Percentiles rank a stretch among this genome's conserved stretches.
phyloP scores from a whole-genome alignment of 2,113 vertebrate species.

The Scopus umbretta region DNA sequence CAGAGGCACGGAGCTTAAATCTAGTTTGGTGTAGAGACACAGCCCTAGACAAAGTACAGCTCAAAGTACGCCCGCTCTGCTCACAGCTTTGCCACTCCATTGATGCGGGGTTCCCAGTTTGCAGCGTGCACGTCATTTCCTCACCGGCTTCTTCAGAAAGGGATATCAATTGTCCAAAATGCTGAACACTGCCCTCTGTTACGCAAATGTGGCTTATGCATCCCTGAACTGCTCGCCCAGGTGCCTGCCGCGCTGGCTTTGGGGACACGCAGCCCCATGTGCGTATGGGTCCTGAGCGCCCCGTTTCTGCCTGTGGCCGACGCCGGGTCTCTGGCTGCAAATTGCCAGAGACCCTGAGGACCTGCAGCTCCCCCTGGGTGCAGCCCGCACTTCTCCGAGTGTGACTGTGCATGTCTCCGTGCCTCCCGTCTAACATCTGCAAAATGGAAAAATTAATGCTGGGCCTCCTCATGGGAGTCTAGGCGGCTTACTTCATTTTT shows the following conservation, averaged over 20 bases:
- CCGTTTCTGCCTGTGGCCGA: neutral
- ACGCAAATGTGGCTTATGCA: neutral
- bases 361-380: neutral
- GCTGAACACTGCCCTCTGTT: conserved; percentile 34
- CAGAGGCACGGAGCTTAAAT: neutral
- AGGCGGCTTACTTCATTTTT: conserved; percentile 1
- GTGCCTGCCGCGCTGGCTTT: neutral
- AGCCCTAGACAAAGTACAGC: neutral
- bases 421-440: neutral
- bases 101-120: neutral
- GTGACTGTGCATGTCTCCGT: neutral
- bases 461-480: neutral
- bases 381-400: neutral
- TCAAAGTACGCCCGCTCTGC: neutral
- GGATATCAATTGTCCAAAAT: neutral
- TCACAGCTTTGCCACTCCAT: neutral
- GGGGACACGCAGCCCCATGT: rapidly evolving
- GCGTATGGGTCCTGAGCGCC: neutral
- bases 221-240: neutral
- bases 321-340: neutral
- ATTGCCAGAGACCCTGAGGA: neutral
- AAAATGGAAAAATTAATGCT: neutral
- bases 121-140: neutral
- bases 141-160: neutral
- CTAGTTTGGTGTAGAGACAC: neutral